Evolutionary conservation across 2,113 vertebrate species (phyloP), one percentile per base, ranked within the genome.

Genomic region (Xerus inauris): DNA sequence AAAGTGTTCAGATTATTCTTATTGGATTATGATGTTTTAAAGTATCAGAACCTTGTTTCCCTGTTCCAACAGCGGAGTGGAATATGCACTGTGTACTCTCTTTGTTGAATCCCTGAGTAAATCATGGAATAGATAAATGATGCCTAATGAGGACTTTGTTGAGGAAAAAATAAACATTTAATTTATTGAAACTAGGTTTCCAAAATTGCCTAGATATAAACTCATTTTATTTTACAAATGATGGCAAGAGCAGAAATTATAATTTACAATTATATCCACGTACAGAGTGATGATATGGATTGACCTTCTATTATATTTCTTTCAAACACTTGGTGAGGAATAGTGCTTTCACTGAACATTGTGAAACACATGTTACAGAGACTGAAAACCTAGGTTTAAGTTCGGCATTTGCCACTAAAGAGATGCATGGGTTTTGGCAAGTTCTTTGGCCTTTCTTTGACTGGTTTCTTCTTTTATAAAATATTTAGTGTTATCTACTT

Each of bases 61-160:
- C 38, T 76, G 3, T 86, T 22, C 20, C 35, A 47, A 6, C 4
- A 45, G 22, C 72, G 54, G 59, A 54, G n/a, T 67, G 57, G 28
- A 65, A 22, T 40, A 80, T 2, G 6, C 59, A 35, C 12, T 89
- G 7, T 69, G 19, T 75, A 72, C 30, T 77, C 19, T 42, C n/a
- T n/a, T 26, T 65, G 8, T 62, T 42, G 17, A 8, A 17, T 54
- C 8, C n/a, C n/a, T n/a, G n/a, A 87, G 57, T 73, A 79, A 77
- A 87, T 1, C 79, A 24, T 38, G 20, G 42, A 67, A 62, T 76
- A 38, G 45, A 38, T 0, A 12, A 83, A n/a, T 97, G 54, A 84
- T 75, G 28, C 26, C n/a, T 87, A 16, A n/a, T n/a, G n/a, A 87
- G 64, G 26, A 83, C 83, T 71, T 87, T 95, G 17, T 91, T 77